Percentiles rank a stretch among this genome's conserved stretches.
These are phyloP conservation scores for Botrylloides violaceus DNA, from an alignment of 23 tunicate species.

Conservation along the genomic window DNA sequence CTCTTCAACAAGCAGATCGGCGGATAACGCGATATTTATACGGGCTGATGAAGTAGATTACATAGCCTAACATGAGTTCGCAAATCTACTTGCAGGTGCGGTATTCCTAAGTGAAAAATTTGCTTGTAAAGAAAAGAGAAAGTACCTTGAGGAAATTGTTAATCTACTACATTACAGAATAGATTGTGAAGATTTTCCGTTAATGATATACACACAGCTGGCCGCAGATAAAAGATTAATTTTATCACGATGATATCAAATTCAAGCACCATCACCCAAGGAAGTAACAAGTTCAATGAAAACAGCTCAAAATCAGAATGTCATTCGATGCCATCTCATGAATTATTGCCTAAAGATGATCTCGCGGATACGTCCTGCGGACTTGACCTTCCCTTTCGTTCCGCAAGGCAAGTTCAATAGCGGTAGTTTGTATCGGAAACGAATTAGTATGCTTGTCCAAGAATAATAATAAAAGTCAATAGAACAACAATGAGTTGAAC, in stretches of 20 bases:
- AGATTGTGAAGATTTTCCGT: neutral
- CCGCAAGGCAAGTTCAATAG: neutral
- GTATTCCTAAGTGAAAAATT: no score
- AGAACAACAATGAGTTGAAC: no score
- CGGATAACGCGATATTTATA: no score
- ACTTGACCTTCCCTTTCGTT: neutral
- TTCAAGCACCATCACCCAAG: neutral
- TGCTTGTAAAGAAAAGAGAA: no score
- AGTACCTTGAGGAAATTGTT: neutral
- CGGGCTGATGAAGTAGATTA: no score
- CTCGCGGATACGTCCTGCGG: neutral
- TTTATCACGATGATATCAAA: neutral
- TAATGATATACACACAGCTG: conserved; percentile 1
- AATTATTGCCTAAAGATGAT: neutral
- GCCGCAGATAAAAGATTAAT: neutral
- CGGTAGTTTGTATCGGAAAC: no score
- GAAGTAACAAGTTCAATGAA: neutral
- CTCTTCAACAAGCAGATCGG: no score
- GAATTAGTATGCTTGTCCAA: no score
- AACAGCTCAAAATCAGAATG: neutral
- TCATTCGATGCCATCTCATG: neutral
- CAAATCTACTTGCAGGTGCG: no score
- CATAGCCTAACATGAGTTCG: no score
- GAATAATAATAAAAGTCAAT: no score
- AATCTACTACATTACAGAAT: neutral